phyloP scores from a whole-genome alignment of 2,113 vertebrate genomes.

The Onychostruthus taczanowskii region DNA sequence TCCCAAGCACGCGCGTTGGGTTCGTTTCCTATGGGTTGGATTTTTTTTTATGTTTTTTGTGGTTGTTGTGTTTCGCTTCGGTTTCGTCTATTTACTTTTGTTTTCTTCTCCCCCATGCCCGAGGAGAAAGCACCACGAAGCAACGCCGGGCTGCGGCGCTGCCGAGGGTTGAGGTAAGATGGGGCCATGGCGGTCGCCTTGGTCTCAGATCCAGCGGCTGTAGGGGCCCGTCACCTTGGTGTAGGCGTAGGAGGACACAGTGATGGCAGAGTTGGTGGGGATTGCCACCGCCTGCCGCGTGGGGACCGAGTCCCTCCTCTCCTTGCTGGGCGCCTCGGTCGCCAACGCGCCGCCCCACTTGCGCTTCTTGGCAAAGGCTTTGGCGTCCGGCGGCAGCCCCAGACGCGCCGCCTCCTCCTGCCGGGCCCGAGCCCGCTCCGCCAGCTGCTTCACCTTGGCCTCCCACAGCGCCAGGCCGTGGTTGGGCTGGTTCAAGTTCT shows the following conservation, averaged over 20 bases:
- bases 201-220: slow-evolving; percentile 90
- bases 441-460: slow-evolving; percentile 96
- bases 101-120: slow-evolving; percentile 66
- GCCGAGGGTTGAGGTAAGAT: slow-evolving; percentile 77
- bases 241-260: slow-evolving; percentile 94
- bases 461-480: slow-evolving; percentile 97
- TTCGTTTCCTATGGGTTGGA: not conserved
- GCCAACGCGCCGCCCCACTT: slow-evolving; percentile 83
- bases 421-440: slow-evolving; percentile 84
- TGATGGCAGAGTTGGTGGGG: slow-evolving; percentile 89
- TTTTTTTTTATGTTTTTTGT: no score
- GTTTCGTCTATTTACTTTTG: not conserved
- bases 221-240: slow-evolving; percentile 97
- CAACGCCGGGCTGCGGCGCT: slow-evolving; percentile 65
- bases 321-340: slow-evolving; percentile 74
- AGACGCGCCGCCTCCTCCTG: slow-evolving; percentile 92
- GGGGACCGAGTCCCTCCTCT: slow-evolving; percentile 78
- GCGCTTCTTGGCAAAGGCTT: slow-evolving; percentile 91
- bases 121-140: slow-evolving; percentile 81
- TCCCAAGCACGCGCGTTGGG: not conserved
- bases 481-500: slow-evolving; percentile 97
- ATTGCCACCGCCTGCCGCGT: slow-evolving; percentile 87
- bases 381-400: slow-evolving; percentile 90
- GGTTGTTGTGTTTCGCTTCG: not conserved
- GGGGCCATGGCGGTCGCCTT: slow-evolving; percentile 22